phyloP scores from a whole-genome alignment of 2,113 vertebrate species.

The Morone saxatilis region DNA sequence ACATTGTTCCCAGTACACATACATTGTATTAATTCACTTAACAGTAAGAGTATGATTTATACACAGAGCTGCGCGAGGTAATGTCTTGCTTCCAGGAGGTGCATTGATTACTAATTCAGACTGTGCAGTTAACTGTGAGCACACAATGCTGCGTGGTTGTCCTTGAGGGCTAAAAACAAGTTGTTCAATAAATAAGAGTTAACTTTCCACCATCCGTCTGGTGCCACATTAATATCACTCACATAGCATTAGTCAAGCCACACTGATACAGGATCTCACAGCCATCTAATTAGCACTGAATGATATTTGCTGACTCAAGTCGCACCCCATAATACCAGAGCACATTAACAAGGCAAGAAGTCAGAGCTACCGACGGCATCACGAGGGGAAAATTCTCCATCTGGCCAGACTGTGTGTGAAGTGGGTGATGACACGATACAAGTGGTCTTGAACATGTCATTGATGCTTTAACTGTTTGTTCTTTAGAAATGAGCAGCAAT shows the following conservation, averaged over 20 bases:
- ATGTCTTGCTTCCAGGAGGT: background rate
- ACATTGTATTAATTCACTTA: constrained; percentile 11
- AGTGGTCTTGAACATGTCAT: background rate
- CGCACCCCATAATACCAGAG: constrained; percentile 1
- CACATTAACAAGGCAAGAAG: constrained; percentile 5
- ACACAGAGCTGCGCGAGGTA: constrained; percentile 9
- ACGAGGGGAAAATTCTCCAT: constrained; percentile 1
- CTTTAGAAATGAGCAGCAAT: no score
- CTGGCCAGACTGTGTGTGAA: background rate
- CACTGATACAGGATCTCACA: constrained; percentile 35
- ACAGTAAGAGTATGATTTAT: background rate
- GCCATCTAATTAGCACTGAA: constrained; percentile 56
- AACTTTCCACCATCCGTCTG: constrained; percentile 25
- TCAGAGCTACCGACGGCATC: constrained; percentile 23
- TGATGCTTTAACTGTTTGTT: background rate
- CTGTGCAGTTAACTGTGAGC: constrained; percentile 29
- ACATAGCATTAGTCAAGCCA: constrained; percentile 32
- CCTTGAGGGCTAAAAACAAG: constrained; percentile 24
- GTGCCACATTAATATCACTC: constrained; percentile 22
- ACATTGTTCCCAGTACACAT: constrained; percentile 12
- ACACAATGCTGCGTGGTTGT: constrained; percentile 16
- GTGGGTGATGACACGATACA: background rate
- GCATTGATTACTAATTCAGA: constrained; percentile 1
- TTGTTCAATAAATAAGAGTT: constrained; percentile 15
- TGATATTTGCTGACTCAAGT: constrained; percentile 45